Conservation (phyloP, 2,888 invertebrate species). For the Dryomyza anilis region DNA sequence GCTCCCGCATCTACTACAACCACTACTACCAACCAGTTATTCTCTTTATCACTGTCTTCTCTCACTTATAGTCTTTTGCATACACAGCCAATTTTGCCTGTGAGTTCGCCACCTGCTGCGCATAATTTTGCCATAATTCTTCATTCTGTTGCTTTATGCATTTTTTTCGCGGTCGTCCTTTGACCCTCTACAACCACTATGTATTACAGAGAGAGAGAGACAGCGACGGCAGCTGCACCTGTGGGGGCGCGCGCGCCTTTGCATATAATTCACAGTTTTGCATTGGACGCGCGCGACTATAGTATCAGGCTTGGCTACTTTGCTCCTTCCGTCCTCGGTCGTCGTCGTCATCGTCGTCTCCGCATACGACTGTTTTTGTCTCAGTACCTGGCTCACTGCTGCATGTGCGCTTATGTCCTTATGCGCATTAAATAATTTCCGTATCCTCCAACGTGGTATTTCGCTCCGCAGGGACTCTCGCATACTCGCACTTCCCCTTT, state of each 20-base stretch:
- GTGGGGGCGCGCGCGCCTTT: not conserved
- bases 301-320: not conserved
- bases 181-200: not conserved
- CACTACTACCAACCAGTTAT: too few species aligned
- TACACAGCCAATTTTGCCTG: not conserved
- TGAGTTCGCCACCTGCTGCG: constrained; percentile 13
- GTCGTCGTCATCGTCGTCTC: not conserved
- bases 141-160: constrained; percentile 1
- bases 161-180: not conserved
- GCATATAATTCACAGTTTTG: not conserved
- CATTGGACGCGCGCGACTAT: not conserved
- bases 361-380: not conserved
- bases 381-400: too few species aligned
- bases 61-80: not conserved
- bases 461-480: not conserved
- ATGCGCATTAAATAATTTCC: not conserved
- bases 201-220: too few species aligned
- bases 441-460: not conserved
- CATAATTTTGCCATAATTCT: constrained; percentile 22
- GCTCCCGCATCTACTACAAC: not conserved
- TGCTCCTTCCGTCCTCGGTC: not conserved
- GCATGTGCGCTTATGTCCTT: not conserved
- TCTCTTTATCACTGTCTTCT: not conserved
- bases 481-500: not conserved
- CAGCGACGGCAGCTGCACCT: too few species aligned